Conservation (phyloP, 2,888 invertebrate genomes). For the Calliopum simillimum region DNA sequence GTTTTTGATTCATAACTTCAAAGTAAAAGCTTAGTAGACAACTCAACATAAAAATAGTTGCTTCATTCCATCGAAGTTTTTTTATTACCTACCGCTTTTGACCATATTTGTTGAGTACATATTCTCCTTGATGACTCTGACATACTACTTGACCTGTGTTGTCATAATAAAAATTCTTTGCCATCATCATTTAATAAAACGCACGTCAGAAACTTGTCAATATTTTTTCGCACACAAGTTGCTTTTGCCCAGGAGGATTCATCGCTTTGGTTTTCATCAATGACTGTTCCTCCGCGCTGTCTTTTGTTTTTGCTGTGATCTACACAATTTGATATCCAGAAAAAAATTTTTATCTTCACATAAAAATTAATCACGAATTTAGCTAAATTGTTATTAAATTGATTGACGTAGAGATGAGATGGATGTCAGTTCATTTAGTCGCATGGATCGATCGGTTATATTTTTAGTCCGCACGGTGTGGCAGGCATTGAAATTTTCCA, state of each 20-base stretch:
- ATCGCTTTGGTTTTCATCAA: too few species aligned
- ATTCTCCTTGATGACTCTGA: too few species aligned
- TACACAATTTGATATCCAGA: background rate
- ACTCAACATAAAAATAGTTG: background rate
- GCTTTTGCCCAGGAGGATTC: conserved; percentile 16
- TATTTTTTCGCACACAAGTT: conserved; percentile 35
- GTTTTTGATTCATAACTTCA: conserved; percentile 21
- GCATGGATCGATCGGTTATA: too few species aligned
- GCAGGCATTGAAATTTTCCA: background rate
- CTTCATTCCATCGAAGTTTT: too few species aligned
- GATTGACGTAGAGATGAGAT: background rate
- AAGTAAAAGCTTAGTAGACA: conserved; percentile 8
- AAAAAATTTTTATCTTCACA: conserved; percentile 43
- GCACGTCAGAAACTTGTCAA: conserved; percentile 17
- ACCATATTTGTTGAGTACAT: too few species aligned
- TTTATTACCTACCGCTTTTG: too few species aligned
- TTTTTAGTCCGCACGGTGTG: conserved; percentile 22
- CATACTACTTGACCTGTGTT: too few species aligned
- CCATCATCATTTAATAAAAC: background rate
- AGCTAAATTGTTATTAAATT: conserved; percentile 45
- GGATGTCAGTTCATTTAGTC: too few species aligned
- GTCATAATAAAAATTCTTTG: too few species aligned
- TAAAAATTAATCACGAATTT: conserved; percentile 55
- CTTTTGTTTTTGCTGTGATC: conserved; percentile 46
- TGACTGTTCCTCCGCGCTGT: background rate